These are phyloP conservation scores for Eueides isabella DNA, from an alignment of 1,140 invertebrate genomes.

Conservation along the genomic window DNA sequence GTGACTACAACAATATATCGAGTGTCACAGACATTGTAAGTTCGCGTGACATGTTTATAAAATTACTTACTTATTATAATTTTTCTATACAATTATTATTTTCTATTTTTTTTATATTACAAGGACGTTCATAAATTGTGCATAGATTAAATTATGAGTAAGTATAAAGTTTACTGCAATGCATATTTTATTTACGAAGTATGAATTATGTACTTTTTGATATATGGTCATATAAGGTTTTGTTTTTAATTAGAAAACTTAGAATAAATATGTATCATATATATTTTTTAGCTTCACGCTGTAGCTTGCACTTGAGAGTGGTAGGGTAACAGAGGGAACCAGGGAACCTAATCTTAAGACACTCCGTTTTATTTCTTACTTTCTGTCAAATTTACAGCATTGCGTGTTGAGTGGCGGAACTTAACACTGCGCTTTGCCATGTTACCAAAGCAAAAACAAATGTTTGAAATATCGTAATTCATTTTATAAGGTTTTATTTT, in stretches of 20 bases:
- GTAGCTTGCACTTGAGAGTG: background rate
- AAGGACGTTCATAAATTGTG: conserved; percentile 1
- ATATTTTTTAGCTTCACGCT: background rate
- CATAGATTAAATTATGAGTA: background rate
- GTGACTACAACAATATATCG: background rate
- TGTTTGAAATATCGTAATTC: no score
- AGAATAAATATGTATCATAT: no score
- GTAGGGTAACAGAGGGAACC: background rate
- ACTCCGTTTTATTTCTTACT: no score
- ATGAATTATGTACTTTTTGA: background rate
- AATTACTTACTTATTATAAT: background rate
- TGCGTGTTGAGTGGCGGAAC: no score
- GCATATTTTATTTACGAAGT: background rate
- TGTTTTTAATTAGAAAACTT: background rate
- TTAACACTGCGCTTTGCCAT: no score
- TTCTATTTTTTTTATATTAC: background rate
- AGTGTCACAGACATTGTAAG: background rate
- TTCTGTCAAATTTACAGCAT: no score
- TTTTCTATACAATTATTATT: conserved; percentile 8
- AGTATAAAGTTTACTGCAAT: background rate
- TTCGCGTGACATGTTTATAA: background rate
- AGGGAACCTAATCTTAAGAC: background rate
- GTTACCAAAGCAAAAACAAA: no score
- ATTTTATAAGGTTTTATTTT: no score
- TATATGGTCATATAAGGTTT: background rate